Base-by-base conservation (phyloP, 2,113 vertebrate genomes). In the Cnemophilus loriae region DNA sequence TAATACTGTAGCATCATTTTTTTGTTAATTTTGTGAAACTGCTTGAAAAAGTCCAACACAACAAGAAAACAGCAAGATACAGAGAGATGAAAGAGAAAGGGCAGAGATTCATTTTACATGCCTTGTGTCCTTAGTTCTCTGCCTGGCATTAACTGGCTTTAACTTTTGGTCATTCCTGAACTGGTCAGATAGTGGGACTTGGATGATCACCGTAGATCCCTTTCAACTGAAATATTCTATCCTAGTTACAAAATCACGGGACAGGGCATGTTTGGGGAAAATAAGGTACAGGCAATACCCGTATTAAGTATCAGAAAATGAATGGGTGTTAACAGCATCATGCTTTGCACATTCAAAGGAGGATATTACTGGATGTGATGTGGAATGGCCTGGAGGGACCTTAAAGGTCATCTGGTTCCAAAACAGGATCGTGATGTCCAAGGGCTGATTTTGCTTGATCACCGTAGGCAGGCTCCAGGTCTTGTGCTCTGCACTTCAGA, bases 281-380 rank as follows among this genome's bases (percentile, higher is more conserved):
- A 44, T 18, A 44, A 78, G n/a, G 10, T 56, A 41, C 15, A 69
- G 37, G 26, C 47, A 26, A 17, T 32, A 23, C 17, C 16, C 3
- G 2, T 52, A 15, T 44, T 26, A 37, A 22, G 30, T 35, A 32
- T 35, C 20, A 68, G n/a, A 61, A 87, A 69, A 77, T n/a, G 11
- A 41, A 4, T 23, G 19, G 42, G 33, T 52, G 16, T 57, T 74
- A 44, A 65, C 11, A 61, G 11, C 0, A 0, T 73, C 20, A 2
- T 50, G 14, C 30, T 64, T 82, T 68, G 57, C 61, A 24, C 59
- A 42, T 32, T 61, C 26, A 42, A 19, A 49, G 55, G 28, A 81
- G 15, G 20, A 10, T 60, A 16, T 53, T 81, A 10, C 16, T 73
- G 59, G 22, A n/a, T 78, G 19, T 61, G 39, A 21, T 41, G 14